A percentile compares a stretch with the other conserved stretches of the same genome.
phyloP scores from a whole-genome alignment of 2,888 invertebrate species.

The Oxyscelio sp. region DNA sequence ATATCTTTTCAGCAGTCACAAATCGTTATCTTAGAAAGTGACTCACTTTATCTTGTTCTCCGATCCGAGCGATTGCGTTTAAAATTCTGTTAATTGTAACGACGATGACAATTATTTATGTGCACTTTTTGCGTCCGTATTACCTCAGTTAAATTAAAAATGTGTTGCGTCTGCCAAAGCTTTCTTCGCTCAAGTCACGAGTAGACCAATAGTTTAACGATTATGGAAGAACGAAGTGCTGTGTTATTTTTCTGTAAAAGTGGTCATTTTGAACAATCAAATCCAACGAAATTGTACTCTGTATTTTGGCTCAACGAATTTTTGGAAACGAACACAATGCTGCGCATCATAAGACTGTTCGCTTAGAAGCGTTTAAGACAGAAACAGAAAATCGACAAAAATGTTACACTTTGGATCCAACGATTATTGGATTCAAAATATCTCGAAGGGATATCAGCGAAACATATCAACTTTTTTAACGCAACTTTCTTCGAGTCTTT shows the following conservation, averaged over 20 bases:
- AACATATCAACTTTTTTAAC: conserved; percentile 49
- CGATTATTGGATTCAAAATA: conserved; percentile 32
- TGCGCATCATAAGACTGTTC: conserved; percentile 45
- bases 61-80: conserved; percentile 1
- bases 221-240: too few relatives aligned
- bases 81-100: not conserved
- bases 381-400: not conserved
- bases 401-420: conserved; percentile 17
- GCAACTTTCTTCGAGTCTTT: not conserved
- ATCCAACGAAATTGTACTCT: conserved; percentile 1
- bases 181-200: conserved; percentile 19
- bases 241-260: not conserved
- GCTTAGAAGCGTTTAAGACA: conserved; percentile 27
- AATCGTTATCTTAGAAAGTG: too few relatives aligned
- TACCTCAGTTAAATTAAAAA: conserved; percentile 14
- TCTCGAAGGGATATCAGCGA: conserved; percentile 33
- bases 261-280: conserved; percentile 6
- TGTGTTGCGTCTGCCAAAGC: conserved; percentile 25
- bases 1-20: too few relatives aligned
- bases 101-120: conserved; percentile 10
- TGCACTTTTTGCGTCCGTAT: conserved; percentile 30
- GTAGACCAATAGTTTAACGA: not conserved
- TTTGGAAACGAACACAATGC: conserved; percentile 17
- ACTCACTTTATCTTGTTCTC: too few relatives aligned
- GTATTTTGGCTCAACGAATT: conserved; percentile 9